Base-by-base conservation (phyloP, 1,140 invertebrate species). In the Heliothis subflexa region DNA sequence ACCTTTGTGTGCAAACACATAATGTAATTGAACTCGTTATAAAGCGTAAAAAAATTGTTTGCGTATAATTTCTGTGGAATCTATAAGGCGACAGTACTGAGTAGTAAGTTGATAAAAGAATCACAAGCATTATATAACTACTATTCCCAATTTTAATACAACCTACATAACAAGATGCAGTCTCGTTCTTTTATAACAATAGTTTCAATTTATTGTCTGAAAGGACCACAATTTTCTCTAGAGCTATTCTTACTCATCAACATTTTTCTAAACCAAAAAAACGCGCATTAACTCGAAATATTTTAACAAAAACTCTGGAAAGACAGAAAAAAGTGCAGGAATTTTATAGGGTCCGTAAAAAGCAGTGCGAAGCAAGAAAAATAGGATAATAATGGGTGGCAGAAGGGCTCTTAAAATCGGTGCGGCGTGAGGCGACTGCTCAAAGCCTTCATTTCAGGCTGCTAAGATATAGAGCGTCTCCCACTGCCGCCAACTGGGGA, bases 361-460 rank as follows among this genome's bases (percentile, higher is more conserved):
- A 57, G 57, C 40, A 49, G 47, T 47, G 47, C 50, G 13, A 47
- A 68, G 79, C 75, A 84, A 86, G 83, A 86, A 86, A 86, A 85
- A 86, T 86, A 86, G 79, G 83, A 86, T 85, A 85, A 86, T 86
- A 85, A 85, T 78, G 81, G 78, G 71, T 73, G 73, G 21, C 52
- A 66, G 77, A 83, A 83, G 81, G 82, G 80, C 83, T 76, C 85
- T 87, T 85, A 81, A 82, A 85, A 87, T 83, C 78, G 83, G 80
- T 81, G 68, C 76, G 52, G 50, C 84, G 82, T 81, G 84, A 80
- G 81, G n/a, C 55, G 85, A 86, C 85, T 87, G 82, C 78, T 71
- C 83, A 84, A 83, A 83, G 79, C 66, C 79, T 80, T 83, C 83
- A 84, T 86, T 85, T 85, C 79, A 81, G 77, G 45, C 49, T 50